Conservation (phyloP, 2,888 invertebrate genomes). For the Mesorhabditis spiculigera region DNA sequence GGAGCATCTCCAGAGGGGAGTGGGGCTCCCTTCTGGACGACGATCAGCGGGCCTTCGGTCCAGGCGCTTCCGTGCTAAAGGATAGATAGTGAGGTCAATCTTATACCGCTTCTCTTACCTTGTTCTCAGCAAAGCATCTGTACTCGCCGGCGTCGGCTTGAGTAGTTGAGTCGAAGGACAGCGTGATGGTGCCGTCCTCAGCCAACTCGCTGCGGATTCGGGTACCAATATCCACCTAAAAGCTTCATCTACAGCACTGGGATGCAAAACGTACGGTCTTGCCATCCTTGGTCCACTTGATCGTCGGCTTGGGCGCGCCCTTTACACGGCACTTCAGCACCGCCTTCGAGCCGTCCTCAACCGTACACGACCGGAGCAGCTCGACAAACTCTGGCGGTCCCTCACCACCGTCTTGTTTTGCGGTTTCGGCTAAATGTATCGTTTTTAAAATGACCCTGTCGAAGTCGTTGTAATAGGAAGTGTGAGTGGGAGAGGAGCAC, state of each 20-base stretch:
- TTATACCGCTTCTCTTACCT: slow-evolving; percentile 41
- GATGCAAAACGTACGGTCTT: slow-evolving; percentile 27
- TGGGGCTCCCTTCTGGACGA: slow-evolving; percentile 59
- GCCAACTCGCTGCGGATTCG: slow-evolving; percentile 44
- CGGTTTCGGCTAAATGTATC: slow-evolving; percentile 14
- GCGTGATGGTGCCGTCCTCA: slow-evolving; percentile 50
- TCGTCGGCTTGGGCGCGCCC: slow-evolving; percentile 86
- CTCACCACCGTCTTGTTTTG: slow-evolving; percentile 11
- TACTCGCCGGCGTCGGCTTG: slow-evolving; percentile 53
- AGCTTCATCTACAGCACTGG: not conserved
- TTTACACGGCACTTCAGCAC: slow-evolving; percentile 76
- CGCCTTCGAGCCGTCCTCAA: slow-evolving; percentile 24
- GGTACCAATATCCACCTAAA: slow-evolving; percentile 57
- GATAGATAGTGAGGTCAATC: no score
- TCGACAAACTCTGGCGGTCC: slow-evolving; percentile 56
- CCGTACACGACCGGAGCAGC: slow-evolving; percentile 50
- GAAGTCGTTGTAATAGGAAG: not conserved
- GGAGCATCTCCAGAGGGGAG: slow-evolving; percentile 60
- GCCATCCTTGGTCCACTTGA: slow-evolving; percentile 85
- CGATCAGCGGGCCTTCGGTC: slow-evolving; percentile 55
- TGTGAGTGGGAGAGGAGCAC: no score
- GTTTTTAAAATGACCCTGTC: slow-evolving; percentile 14
- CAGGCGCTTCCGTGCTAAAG: slow-evolving; percentile 44
- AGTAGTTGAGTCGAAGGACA: slow-evolving; percentile 43
- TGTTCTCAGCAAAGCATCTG: slow-evolving; percentile 78